Evolutionary conservation across 2,113 vertebrate genomes (phyloP).

Genomic region (Bos javanicus): DNA sequence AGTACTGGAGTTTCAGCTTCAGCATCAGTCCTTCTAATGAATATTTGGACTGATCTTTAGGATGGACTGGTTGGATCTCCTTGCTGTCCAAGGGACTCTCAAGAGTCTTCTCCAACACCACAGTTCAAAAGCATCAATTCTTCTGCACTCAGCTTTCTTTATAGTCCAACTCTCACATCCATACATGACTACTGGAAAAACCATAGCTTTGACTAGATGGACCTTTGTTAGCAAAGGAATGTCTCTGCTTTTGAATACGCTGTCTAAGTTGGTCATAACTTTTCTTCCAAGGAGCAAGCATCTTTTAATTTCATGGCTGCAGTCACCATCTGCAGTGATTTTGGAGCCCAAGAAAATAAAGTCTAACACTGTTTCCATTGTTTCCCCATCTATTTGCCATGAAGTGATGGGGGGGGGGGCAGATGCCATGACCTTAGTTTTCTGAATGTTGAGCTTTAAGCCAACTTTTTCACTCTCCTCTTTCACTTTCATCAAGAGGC

Average conservation of each 20-base stretch:
- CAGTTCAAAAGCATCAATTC: not conserved
- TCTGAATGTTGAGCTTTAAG: not conserved
- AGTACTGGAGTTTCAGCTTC: not conserved
- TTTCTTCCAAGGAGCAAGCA: not conserved
- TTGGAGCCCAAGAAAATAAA: not conserved
- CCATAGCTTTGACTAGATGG: not conserved
- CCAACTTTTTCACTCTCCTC: not conserved
- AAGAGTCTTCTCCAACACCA: not conserved
- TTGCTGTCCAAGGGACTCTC: not conserved
- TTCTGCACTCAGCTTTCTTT: accelerated
- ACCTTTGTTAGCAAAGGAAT: not conserved
- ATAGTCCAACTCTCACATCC: not conserved
- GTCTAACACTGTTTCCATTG: not conserved
- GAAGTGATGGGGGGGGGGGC: not conserved
- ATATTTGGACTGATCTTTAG: not conserved
- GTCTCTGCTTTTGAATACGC: not conserved
- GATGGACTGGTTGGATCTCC: not conserved
- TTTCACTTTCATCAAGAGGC: not conserved
- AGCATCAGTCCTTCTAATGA: not conserved
- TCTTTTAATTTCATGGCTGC: not conserved
- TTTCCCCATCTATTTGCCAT: not conserved
- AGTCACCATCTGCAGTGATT: not conserved
- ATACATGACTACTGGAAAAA: not conserved
- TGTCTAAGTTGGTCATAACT: not conserved
- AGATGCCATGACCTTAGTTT: not conserved